Base-by-base conservation (phyloP, 2,113 vertebrate genomes). In the Alouatta palliata region DNA sequence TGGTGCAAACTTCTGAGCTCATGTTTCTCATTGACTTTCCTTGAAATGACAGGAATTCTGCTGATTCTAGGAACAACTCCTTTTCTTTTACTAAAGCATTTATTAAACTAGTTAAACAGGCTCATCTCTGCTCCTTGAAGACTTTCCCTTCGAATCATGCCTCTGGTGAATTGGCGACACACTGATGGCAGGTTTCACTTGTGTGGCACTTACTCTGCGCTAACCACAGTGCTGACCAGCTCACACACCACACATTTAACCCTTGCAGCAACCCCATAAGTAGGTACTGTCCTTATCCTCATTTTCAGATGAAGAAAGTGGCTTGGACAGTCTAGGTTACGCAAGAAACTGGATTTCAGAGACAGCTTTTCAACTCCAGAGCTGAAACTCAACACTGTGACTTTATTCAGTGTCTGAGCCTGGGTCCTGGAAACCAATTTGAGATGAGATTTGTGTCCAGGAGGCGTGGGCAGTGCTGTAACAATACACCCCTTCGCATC, bases 131-230 rank as follows among this genome's bases (percentile, higher is more conserved):
- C 47, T 87, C 75, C 0, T 13, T 32, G 86, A 25, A n/a, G 37
- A n/a, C 81, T 47, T 43, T 35, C 30, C 27, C 49, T 37, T 45
- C 45, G 0, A 27, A 25, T 85, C 2, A 0, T 12, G 37, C 13
- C 54, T 66, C 87, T 8, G 6, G 30, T 2, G 16, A 47, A 45
- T 13, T 1, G 5, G 64, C 4, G 61, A 71, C 10, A 0, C 20
- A 32, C 5, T 10, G 61, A 19, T 1, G 14, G 16, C 30, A 9
- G 37, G 54, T 47, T 54, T 45, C 71, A 17, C 14, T 27, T 1
- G 2, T 58, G 9, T 12, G 0, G n/a, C 43, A 16, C 40, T 35
- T 7, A 16, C 21, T 45, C 61, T 21, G 13, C 45, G 25, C 0
- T 17, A 37, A 21, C 45, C 5, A 1, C 19, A 2, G 30, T 3